A percentile compares a stretch with the other conserved stretches of the same genome.
These are phyloP conservation scores for Sarcophaga rosellei DNA, from an alignment of 2,888 invertebrate species.

Conservation along the genomic window DNA sequence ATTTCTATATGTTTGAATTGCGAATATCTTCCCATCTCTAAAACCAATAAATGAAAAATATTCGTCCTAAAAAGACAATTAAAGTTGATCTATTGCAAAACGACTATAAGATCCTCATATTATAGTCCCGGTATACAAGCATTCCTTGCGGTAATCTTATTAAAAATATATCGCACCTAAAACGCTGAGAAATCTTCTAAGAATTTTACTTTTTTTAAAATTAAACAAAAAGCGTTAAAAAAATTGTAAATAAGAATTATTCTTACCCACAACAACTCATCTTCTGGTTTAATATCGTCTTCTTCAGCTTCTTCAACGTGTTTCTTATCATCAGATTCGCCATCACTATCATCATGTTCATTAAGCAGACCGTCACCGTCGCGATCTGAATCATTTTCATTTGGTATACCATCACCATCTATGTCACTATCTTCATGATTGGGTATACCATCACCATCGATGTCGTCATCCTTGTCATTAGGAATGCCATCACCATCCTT, in stretches of 20 bases:
- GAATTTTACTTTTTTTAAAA: constrained; percentile 35
- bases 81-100: background rate
- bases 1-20: no score
- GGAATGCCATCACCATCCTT: constrained; percentile 73
- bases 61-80: background rate
- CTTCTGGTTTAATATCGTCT: constrained; percentile 84
- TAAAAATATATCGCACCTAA: background rate
- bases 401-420: constrained; percentile 72
- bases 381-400: constrained; percentile 70
- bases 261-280: constrained; percentile 85
- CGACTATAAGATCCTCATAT: background rate
- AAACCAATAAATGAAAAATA: background rate
- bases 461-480: constrained; percentile 73
- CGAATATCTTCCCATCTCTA: background rate
- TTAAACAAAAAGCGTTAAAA: constrained; percentile 8
- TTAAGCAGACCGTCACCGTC: constrained; percentile 74
- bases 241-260: constrained; percentile 4
- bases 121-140: background rate
- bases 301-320: constrained; percentile 73
- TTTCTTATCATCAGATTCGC: constrained; percentile 65
- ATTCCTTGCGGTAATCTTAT: background rate
- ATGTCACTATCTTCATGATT: constrained; percentile 81
- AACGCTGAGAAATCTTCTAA: constrained; percentile 33
- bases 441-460: constrained; percentile 81
- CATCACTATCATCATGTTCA: constrained; percentile 71